Base-by-base conservation (phyloP, 2,888 invertebrate species). In the Drosophila borealis region DNA sequence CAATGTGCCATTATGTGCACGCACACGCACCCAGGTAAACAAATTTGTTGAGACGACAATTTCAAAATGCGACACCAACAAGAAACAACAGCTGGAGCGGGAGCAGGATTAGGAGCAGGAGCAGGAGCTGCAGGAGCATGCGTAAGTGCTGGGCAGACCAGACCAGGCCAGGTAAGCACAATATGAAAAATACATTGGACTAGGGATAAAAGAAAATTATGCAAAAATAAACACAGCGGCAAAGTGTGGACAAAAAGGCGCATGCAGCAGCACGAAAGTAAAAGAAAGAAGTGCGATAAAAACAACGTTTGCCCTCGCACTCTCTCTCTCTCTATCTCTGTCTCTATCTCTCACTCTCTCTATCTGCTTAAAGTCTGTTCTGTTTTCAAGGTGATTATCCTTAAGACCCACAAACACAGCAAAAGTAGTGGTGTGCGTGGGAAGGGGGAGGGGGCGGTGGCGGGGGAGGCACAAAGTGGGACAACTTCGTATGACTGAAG, bases 151-250 rank as follows among this genome's bases (percentile, higher is more conserved):
- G 77, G 66, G 51, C 65, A 64, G 37, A 46, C 49, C 39, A 39
- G 37, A 13, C 34, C 21, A 39, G 44, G 14, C n/a, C 77, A 61
- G 80, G 80, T 70, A 67, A 75, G 76, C 62, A 61, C 33, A 67
- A 73, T 80, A 88, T 88, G 89, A 88, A 84, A 84, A 83, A 76
- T 78, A 76, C 79, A 78, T 78, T 88, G 88, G 75, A 71, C 70
- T 70, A 56, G 67, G 82, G 68, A 78, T 78, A 65, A 80, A 76
- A 80, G 76, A 73, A 88, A 80, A 86, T 88, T 84, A 84, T 84
- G 89, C 84, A 76, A 86, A 86, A 88, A 80, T 76, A 80, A 84
- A 76, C 78, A 75, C 59, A 57, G 44, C 34, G 61, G 51, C 36
- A 67, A 62, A 68, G 70, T 70, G 84, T 66, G 63, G 60, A 45